A percentile compares a stretch with the other conserved stretches of the same genome.
Evolutionary conservation across 2,888 invertebrate species (phyloP).

Genomic region (Xanthia togata): DNA sequence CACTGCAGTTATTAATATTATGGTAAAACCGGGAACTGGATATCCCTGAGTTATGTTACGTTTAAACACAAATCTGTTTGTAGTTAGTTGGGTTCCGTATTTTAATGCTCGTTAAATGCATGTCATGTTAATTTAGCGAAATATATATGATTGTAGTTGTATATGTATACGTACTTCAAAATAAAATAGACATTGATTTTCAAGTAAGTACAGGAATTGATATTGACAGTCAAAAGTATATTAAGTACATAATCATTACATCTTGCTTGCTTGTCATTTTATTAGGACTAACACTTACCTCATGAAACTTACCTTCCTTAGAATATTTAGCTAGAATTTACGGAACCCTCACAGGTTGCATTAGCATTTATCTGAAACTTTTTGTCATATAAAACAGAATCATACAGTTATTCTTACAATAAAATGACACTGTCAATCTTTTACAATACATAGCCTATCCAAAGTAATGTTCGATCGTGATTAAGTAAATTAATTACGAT

Average conservation of each 20-base stretch:
- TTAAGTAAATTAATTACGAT: slow-evolving; percentile 20
- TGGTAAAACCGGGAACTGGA: slow-evolving; percentile 17
- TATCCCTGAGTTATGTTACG: slow-evolving; percentile 20
- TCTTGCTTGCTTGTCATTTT: slow-evolving; percentile 16
- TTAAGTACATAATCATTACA: slow-evolving; percentile 35
- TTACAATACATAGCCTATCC: slow-evolving; percentile 14
- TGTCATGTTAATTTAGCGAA: slow-evolving; percentile 14
- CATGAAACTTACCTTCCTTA: slow-evolving; percentile 1
- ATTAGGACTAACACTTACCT: slow-evolving; percentile 10
- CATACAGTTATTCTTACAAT: slow-evolving; percentile 18
- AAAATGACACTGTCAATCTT: slow-evolving; percentile 7
- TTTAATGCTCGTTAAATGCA: slow-evolving; percentile 28
- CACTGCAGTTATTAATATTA: slow-evolving; percentile 31
- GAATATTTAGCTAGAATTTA: slow-evolving; percentile 18
- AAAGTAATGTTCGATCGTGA: slow-evolving; percentile 27
- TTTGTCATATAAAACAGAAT: slow-evolving; percentile 11
- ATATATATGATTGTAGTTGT: slow-evolving; percentile 30
- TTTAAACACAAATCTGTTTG: slow-evolving; percentile 29
- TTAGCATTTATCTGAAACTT: slow-evolving; percentile 45
- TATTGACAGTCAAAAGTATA: slow-evolving; percentile 22
- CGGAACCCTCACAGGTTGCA: slow-evolving; percentile 46
- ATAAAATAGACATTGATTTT: slow-evolving; percentile 22
- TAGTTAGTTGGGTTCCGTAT: slow-evolving; percentile 57
- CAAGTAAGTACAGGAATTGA: slow-evolving; percentile 4
- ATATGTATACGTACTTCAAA: slow-evolving; percentile 21